A percentile compares a stretch with the other conserved stretches of the same genome.
Evolutionary conservation across 1,140 invertebrate genomes (phyloP).

Genomic region (Heliconius hermathena): DNA sequence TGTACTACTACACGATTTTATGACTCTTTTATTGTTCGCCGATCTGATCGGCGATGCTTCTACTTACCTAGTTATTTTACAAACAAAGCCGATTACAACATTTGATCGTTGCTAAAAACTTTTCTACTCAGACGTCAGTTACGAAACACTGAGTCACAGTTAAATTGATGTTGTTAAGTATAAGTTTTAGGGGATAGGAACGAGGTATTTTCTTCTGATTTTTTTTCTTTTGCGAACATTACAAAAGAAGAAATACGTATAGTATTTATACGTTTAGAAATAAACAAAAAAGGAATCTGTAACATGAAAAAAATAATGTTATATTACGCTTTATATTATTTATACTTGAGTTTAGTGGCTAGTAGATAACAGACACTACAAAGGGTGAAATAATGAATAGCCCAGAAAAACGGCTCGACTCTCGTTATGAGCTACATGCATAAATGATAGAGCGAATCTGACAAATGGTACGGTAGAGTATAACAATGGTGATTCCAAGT

Average conservation of each 20-base stretch:
- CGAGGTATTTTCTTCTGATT: background rate
- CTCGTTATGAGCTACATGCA: slow-evolving; percentile 78
- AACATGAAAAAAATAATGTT: background rate
- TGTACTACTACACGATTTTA: slow-evolving; percentile 68
- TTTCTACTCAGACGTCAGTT: slow-evolving; percentile 46
- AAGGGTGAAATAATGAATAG: slow-evolving; percentile 77
- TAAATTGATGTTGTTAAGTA: slow-evolving; percentile 35
- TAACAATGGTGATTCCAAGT: slow-evolving; percentile 81
- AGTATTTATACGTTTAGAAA: background rate
- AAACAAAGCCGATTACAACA: slow-evolving; percentile 61
- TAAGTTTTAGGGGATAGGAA: slow-evolving; percentile 7
- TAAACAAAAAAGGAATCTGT: background rate
- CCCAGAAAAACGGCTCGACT: slow-evolving; percentile 73
- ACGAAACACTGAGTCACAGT: slow-evolving; percentile 41
- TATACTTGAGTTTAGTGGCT: slow-evolving; percentile 44
- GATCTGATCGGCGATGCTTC: slow-evolving; percentile 59
- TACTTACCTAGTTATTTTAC: slow-evolving; percentile 64
- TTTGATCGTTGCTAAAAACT: slow-evolving; percentile 58
- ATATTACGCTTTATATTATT: slow-evolving; percentile 17
- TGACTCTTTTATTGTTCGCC: slow-evolving; percentile 68
- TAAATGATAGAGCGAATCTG: slow-evolving; percentile 81
- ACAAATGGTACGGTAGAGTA: slow-evolving; percentile 79
- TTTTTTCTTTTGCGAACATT: background rate
- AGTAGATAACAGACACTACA: slow-evolving; percentile 67
- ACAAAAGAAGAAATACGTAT: background rate